Evolutionary conservation across 1,140 invertebrate genomes (phyloP).

Genomic region (Scylla paramamosain): DNA sequence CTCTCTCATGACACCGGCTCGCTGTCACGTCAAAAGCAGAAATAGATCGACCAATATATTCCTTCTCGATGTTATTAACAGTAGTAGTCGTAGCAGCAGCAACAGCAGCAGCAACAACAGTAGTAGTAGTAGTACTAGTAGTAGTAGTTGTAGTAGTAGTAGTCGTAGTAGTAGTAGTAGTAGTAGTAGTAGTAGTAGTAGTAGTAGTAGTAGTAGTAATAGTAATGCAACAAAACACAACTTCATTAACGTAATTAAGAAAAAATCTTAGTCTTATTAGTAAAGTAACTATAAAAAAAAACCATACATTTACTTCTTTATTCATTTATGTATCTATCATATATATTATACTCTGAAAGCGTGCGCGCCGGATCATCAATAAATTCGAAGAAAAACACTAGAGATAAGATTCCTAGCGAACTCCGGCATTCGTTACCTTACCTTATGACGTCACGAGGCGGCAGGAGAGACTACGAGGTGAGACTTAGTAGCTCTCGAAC

Average conservation of each 20-base stretch:
- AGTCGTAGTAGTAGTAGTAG: not conserved
- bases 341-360: too few species aligned
- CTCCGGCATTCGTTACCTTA: not conserved
- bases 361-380: too few species aligned
- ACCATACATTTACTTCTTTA: too few species aligned
- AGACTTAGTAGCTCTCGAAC: slow-evolving; percentile 59
- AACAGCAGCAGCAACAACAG: not conserved
- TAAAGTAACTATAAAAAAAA: too few species aligned
- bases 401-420: not conserved
- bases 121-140: slow-evolving; percentile 38
- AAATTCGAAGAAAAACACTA: not conserved
- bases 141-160: slow-evolving; percentile 42
- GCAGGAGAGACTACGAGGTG: not conserved
- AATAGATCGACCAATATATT: not conserved
- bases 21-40: not conserved
- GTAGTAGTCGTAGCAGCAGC: slow-evolving; percentile 24
- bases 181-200: not conserved
- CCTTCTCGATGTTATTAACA: not conserved
- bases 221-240: too few species aligned
- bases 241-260: too few species aligned
- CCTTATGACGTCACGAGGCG: not conserved
- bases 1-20: not conserved
- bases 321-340: too few species aligned
- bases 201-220: not conserved
- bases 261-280: too few species aligned